phyloP scores from a whole-genome alignment of 2,888 invertebrate species.

The Hipparchia sbordonii region DNA sequence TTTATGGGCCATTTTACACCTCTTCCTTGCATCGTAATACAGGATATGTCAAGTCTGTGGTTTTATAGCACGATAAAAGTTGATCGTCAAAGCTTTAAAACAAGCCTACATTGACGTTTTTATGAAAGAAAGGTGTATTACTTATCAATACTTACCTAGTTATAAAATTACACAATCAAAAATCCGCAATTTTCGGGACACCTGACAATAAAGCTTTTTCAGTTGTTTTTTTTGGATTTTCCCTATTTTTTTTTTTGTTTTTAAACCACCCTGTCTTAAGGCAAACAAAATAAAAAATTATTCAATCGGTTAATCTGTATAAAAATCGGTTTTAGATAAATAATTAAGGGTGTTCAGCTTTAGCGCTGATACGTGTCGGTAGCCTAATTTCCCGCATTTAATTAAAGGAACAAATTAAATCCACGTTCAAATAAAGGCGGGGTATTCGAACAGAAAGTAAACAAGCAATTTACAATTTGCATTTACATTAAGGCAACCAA shows the following conservation, averaged over 20 bases:
- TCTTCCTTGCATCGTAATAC: slow-evolving; percentile 54
- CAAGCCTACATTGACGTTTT: neutral
- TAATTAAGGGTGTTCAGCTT: neutral
- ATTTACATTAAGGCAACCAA: slow-evolving; percentile 58
- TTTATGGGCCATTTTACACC: slow-evolving; percentile 72
- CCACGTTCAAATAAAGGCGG: slow-evolving; percentile 40
- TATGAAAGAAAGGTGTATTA: neutral
- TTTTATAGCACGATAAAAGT: slow-evolving; percentile 18
- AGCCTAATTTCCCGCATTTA: slow-evolving; percentile 23
- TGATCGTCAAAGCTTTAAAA: neutral
- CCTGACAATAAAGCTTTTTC: too few species aligned
- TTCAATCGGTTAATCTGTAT: too few species aligned
- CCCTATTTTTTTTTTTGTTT: too few species aligned
- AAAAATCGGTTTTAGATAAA: neutral
- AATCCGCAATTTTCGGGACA: too few species aligned
- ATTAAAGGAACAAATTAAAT: slow-evolving; percentile 42
- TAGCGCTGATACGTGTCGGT: neutral
- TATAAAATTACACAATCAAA: too few species aligned
- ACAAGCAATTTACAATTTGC: slow-evolving; percentile 45
- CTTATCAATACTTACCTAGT: neutral
- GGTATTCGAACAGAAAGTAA: slow-evolving; percentile 43
- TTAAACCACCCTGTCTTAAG: too few species aligned
- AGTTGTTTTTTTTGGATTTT: too few species aligned
- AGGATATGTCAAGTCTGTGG: slow-evolving; percentile 32
- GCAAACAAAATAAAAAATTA: too few species aligned